Conservation (phyloP, 2,113 vertebrate species). For the Psittacula cyanocephala region DNA sequence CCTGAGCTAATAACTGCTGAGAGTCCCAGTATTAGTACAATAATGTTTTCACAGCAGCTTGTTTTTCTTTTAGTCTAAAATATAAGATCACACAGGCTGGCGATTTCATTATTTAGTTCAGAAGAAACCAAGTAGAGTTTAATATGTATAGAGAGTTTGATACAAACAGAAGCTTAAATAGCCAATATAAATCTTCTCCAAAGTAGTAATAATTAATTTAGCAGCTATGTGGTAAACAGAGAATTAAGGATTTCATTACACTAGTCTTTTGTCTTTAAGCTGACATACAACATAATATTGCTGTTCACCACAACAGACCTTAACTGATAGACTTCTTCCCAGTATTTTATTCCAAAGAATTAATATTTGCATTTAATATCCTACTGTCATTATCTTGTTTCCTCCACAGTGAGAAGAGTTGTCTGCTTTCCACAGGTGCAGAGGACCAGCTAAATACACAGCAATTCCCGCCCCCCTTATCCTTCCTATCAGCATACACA, state of each 20-base stretch:
- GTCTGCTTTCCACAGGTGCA: constrained; percentile 76
- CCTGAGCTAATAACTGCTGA: constrained; percentile 27
- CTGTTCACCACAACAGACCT: constrained; percentile 51
- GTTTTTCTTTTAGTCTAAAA: constrained; percentile 21
- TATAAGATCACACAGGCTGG: not conserved
- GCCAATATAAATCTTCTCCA: constrained; percentile 32
- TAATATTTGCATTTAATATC: constrained; percentile 74
- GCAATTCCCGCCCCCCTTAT: not conserved
- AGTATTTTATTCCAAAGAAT: constrained; percentile 71
- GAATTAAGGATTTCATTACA: constrained; percentile 63
- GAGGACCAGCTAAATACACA: constrained; percentile 61
- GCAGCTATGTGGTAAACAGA: constrained; percentile 37
- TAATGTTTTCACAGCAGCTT: constrained; percentile 9
- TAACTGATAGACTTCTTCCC: constrained; percentile 71
- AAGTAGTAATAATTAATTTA: constrained; percentile 37
- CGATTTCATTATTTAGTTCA: not conserved
- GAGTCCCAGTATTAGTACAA: not conserved
- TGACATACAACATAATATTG: constrained; percentile 55
- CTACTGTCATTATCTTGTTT: constrained; percentile 76
- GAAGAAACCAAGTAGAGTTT: constrained; percentile 4
- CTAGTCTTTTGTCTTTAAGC: constrained; percentile 42
- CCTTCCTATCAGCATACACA: constrained; percentile 15
- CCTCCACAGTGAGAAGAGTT: constrained; percentile 64
- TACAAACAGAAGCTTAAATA: not conserved
- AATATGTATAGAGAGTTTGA: not conserved